Base-by-base conservation (phyloP, 2,888 invertebrate species). In the Tachina lurida region DNA sequence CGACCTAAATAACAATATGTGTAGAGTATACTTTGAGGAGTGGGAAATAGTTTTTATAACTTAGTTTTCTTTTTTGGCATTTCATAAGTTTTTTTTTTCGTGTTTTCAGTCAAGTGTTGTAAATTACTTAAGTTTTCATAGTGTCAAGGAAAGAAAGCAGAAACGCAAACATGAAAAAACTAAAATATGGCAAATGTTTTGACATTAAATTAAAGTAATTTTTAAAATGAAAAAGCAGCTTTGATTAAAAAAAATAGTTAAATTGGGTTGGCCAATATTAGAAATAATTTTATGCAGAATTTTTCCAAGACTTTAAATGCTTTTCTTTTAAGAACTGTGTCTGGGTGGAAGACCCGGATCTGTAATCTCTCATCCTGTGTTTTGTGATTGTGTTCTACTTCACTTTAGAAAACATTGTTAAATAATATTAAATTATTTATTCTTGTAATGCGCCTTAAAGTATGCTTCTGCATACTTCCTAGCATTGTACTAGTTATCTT, bases 131-230 rank as follows among this genome's bases (percentile, higher is more conserved):
- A 77, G 67, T 77, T 76, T 76, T 47, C 41, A 15, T 31, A 54
- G 19, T 58, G 10, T n/a, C n/a, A 75, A 65, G 54, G 19, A 68
- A 12, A 12, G 9, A 39, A 62, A 62, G 2, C 19, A 39, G 15
- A 31, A 73, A 17, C 15, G 54, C 45, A 17, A 74, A 74, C 39
- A 54, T 45, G 31, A 31, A 17, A 10, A 17, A 65, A 45, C n/a
- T 45, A 52, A 13, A 75, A 8, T 31, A 45, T 10, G 3, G 58
- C 19, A 43, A 60, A 41, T 49, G 77, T 68, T 68, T 68, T 77
- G 77, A 70, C 68, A 77, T 60, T 60, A 68, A 76, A 76, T 76
- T 67, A 68, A 77, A 77, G 19, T 41, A 17, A 47, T 58, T 67
- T 58, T 39, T 10, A 45, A 47, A 67, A 56, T 63, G 17, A 13